Evolutionary conservation across 2,888 invertebrate genomes (phyloP), one percentile per base, ranked within the genome.

Genomic region (Chouioia cunea): DNA sequence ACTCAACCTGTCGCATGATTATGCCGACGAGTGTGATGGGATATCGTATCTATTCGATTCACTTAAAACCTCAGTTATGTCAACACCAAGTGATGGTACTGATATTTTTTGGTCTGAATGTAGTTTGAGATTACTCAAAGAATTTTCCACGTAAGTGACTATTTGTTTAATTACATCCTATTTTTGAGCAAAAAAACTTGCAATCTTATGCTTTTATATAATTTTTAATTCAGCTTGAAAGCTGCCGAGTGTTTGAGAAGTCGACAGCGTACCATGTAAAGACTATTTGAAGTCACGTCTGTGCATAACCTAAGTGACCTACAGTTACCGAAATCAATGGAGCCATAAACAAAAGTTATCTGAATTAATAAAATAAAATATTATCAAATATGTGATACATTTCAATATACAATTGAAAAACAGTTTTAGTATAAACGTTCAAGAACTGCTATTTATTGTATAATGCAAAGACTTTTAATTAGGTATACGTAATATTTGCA

Each of bases 21-120:
- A 3, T 18, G 50, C 52, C 4, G 62, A 62, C 12, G 52, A 62
- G 12, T 62, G 62, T 43, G 18, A 20, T n/a, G 62, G 62, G 10
- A 43, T 62, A 15, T 50, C 62, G n/a, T 62, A 62, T 43, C n/a
- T 52, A 4, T 62, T 62, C 52, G 52, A 43, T n/a, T n/a, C 62
- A n/a, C 6, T 62, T 12, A 22, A 52, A 44, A 62, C 62, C 15
- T 52, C 62, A 4, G 52, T 62, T 20, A 62, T 62, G 62, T 43
- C 50, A 22, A 43, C 62, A 43, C 43, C 52, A n/a, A 52, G 20
- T 12, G 16, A 62, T 43, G 62, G 62, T 10, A 62, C 43, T 2
- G 52, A 62, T 14, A 52, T 52, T 8, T 62, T 44, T 52, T 62
- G 52, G 62, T 62, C 62, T 2, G 43, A 62, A n/a, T 62, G 52